Evolutionary conservation across 2,113 vertebrate genomes (phyloP).

Genomic region (Otolemur garnettii): DNA sequence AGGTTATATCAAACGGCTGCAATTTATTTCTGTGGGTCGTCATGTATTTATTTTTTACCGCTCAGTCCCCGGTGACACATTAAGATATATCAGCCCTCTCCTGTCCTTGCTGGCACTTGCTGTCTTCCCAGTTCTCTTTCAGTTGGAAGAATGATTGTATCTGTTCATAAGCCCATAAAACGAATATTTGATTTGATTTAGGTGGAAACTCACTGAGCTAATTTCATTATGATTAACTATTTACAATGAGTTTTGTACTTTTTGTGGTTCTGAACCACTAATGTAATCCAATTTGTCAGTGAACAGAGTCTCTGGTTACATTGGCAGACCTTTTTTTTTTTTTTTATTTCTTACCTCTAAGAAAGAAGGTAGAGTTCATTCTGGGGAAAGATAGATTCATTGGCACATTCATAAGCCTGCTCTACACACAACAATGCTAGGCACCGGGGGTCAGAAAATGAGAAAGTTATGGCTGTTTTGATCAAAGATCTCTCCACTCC

Average conservation of each 20-base stretch:
- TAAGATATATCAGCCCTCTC: not conserved
- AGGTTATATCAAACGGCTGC: constrained; percentile 57
- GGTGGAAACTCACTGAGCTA: constrained; percentile 62
- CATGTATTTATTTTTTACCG: constrained; percentile 58
- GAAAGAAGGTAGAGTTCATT: not conserved
- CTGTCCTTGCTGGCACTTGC: not conserved
- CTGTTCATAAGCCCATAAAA: constrained; percentile 61
- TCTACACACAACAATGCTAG: not conserved
- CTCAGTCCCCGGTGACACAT: not conserved
- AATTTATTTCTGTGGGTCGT: constrained; percentile 60
- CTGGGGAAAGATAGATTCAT: not conserved
- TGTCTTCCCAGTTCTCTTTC: not conserved
- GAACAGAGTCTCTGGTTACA: not conserved
- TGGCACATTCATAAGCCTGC: not conserved
- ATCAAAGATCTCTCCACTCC: not conserved
- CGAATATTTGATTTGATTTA: constrained; percentile 79
- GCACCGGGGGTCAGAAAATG: not conserved
- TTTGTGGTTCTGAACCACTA: constrained; percentile 48
- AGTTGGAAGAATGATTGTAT: constrained; percentile 46
- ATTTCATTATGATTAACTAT: constrained; percentile 75
- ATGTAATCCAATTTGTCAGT: not conserved
- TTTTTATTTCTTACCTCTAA: not conserved
- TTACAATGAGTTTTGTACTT: constrained; percentile 24
- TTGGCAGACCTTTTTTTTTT: constrained; percentile 6
- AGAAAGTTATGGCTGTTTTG: not conserved